phyloP scores from a whole-genome alignment of 2,797 vertebrate species.

The Buceros bicornis region DNA sequence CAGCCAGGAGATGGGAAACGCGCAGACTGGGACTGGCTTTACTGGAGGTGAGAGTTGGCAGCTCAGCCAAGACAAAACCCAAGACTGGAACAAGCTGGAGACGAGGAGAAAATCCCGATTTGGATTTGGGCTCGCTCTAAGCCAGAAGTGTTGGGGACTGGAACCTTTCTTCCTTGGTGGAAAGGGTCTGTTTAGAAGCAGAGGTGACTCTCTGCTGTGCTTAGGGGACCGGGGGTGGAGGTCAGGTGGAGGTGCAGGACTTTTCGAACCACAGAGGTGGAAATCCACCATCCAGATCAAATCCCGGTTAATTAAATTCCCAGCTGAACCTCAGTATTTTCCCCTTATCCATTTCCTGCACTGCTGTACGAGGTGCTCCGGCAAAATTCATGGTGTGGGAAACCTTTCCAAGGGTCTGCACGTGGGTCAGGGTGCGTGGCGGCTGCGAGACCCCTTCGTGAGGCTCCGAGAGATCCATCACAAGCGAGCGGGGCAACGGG shows the following conservation, averaged over 20 bases:
- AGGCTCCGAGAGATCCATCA: not conserved
- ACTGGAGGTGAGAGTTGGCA: not conserved
- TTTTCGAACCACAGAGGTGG: not conserved
- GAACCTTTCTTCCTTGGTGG: not conserved
- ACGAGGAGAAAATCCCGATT: not conserved
- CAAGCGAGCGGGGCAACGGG: not conserved
- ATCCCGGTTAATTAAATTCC: slow-evolving; percentile 2
- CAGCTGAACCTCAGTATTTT: not conserved
- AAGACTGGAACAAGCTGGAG: not conserved
- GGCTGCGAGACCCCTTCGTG: not conserved
- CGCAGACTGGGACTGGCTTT: not conserved
- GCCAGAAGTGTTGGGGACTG: rapidly evolving
- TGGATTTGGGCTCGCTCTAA: not conserved
- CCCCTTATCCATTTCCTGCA: not conserved
- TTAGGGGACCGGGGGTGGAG: not conserved
- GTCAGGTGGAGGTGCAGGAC: not conserved
- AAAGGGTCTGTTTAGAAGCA: not conserved
- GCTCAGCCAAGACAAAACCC: not conserved
- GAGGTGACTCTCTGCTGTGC: not conserved
- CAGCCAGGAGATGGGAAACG: not conserved
- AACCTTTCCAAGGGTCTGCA: not conserved
- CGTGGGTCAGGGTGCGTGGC: rapidly evolving
- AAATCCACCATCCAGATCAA: not conserved
- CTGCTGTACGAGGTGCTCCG: rapidly evolving
- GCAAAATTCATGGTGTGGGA: not conserved